A percentile compares a stretch with the other conserved stretches of the same genome.
Evolutionary conservation across 2,797 vertebrate species (phyloP).

Genomic region (Valencia hispanica): DNA sequence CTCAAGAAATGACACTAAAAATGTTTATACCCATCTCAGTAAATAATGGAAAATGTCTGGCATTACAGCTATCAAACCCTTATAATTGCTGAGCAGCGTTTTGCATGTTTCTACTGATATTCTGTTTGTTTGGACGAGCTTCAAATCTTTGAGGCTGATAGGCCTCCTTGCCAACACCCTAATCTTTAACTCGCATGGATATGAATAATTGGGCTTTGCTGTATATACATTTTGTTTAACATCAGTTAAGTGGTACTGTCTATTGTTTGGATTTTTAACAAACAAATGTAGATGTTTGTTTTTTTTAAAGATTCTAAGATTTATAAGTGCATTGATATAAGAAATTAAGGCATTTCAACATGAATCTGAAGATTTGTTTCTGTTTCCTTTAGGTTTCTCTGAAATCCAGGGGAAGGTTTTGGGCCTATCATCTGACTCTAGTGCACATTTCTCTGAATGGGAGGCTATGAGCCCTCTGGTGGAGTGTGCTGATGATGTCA

Average conservation of each 20-base stretch:
- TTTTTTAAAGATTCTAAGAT: not conserved
- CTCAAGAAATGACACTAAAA: not conserved
- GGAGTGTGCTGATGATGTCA: constrained; percentile 64
- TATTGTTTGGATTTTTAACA: not conserved
- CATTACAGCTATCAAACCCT: not conserved
- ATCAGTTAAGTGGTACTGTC: too few species aligned
- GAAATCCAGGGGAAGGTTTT: constrained; percentile 50
- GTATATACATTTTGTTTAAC: too few species aligned
- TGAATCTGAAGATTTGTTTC: not conserved
- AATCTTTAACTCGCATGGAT: not conserved
- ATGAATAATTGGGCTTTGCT: not conserved
- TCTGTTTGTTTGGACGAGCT: not conserved
- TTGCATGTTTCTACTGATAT: not conserved
- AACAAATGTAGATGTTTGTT: not conserved
- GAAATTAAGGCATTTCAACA: not conserved
- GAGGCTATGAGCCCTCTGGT: constrained; percentile 65
- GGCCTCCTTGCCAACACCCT: not conserved
- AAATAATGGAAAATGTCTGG: not conserved
- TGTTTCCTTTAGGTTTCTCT: constrained; percentile 44
- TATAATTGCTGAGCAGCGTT: not conserved
- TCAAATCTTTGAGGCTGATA: not conserved
- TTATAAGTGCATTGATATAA: not conserved
- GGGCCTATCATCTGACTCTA: constrained; percentile 36
- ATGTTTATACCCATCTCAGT: not conserved
- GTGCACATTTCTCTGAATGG: constrained; percentile 55